Percentiles rank a stretch among this genome's conserved stretches.
These are phyloP conservation scores for Drosophila flavopinicola DNA, from an alignment of 2,888 invertebrate species.

Conservation along the genomic window DNA sequence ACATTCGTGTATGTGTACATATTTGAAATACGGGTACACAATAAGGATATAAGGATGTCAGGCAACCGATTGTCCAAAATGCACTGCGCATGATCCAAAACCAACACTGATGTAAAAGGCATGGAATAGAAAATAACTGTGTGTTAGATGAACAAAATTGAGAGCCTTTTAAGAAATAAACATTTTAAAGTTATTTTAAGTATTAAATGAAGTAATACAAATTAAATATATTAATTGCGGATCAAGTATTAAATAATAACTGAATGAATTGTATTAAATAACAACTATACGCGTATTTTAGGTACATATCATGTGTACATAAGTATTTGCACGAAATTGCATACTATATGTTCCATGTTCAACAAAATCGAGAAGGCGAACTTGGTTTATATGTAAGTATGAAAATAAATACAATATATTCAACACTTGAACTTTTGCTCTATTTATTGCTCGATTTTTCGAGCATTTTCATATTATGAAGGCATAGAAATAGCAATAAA, in stretches of 20 bases:
- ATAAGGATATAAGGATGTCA: background rate
- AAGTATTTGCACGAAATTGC: background rate
- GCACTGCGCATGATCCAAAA: constrained; percentile 3
- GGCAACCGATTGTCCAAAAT: constrained; percentile 3
- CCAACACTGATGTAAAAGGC: background rate
- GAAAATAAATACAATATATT: background rate
- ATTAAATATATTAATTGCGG: background rate
- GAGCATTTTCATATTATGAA: too few relatives aligned
- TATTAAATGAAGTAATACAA: background rate
- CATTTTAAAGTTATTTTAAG: background rate
- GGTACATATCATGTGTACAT: constrained; percentile 7
- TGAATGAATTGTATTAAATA: background rate
- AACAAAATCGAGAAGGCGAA: background rate
- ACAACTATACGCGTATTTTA: background rate
- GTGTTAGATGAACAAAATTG: background rate
- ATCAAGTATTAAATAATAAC: background rate
- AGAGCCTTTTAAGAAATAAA: background rate
- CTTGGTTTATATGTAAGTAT: constrained; percentile 3
- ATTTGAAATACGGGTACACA: background rate
- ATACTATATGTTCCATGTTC: background rate
- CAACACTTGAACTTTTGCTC: background rate
- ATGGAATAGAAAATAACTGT: constrained; percentile 3
- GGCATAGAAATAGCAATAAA: too few relatives aligned
- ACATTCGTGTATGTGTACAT: background rate
- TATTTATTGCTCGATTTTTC: too few relatives aligned